Evolutionary conservation across 2,888 invertebrate genomes (phyloP), one percentile per base, ranked within the genome.

Genomic region (Drosophila infuscata): DNA sequence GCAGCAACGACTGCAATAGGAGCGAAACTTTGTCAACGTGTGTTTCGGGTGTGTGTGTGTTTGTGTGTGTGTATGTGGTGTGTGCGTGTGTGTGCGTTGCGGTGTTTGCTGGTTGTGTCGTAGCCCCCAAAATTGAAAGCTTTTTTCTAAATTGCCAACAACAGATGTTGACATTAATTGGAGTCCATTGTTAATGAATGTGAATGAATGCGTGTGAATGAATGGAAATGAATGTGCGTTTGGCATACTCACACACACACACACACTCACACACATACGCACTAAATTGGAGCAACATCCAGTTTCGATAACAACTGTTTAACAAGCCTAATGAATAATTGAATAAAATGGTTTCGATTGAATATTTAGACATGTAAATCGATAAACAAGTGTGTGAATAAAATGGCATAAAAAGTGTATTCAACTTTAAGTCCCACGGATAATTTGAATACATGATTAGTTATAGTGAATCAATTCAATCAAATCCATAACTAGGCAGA

Each of bases 1-100:
- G 86, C 86, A 83, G 74, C 74, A 71, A 74, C 74, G 81, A 84
- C 76, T 83, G 87, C 83, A 79, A 72, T 75, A 68, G 75, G 71
- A 75, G 75, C 59, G 67, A 79, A 79, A 78, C 79, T 79, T 78
- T 75, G 64, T 79, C 77, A 78, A 71, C 74, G 64, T 53, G 38
- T 43, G 25, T 25, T 25, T 25, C 25, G 25, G 25, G 25, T 29
- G n/a, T n/a, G 41, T 25, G 38, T 36, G 36, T 38, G 1, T 15
- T 33, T 17, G n/a, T 11, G 38, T 51, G 9, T n/a, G 20, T 12
- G 32, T 11, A 43, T 36, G 51, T 20, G 11, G 29, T 30, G 43
- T 43, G 29, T 9, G 38, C 25, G 43, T 43, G 29, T 9, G 38
- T 17, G 52, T 33, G 36, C 11, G 57, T 5, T 38, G n/a, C 36